These are phyloP conservation scores for Arrhopalites spinosus DNA, from an alignment of 2,888 invertebrate species.

Conservation along the genomic window DNA sequence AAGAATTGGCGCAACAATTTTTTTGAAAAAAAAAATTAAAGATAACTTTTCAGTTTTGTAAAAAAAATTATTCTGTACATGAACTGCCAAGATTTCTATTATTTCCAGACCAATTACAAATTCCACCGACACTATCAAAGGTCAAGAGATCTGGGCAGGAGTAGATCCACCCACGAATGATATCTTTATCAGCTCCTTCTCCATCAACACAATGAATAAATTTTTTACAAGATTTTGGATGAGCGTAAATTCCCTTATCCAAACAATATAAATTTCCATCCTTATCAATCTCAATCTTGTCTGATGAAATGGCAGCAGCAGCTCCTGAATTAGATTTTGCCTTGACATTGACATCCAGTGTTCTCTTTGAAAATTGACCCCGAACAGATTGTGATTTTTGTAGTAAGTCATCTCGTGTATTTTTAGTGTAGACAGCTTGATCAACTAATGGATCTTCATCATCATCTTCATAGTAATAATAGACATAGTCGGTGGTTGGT, in stretches of 20 bases:
- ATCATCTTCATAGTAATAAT: constrained; percentile 60
- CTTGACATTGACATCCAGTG: constrained; percentile 34
- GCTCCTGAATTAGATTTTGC: not conserved
- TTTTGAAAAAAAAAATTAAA: too few relatives aligned
- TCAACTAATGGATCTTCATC: constrained; percentile 69
- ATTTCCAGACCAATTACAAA: constrained; percentile 75
- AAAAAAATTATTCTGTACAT: constrained; percentile 22
- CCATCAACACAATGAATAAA: constrained; percentile 85
- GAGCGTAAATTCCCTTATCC: constrained; percentile 89
- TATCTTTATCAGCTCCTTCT: constrained; percentile 61
- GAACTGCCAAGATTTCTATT: not conserved
- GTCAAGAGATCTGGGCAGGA: constrained; percentile 83
- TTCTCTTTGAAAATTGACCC: constrained; percentile 48
- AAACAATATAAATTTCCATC: constrained; percentile 80
- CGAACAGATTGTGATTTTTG: constrained; percentile 16
- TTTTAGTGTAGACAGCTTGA: not conserved
- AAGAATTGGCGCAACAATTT: too few relatives aligned
- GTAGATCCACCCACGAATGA: constrained; percentile 82
- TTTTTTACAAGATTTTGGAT: constrained; percentile 86
- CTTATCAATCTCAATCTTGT: constrained; percentile 66
- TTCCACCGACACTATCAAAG: constrained; percentile 87
- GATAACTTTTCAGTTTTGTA: too few relatives aligned
- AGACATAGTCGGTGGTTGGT: constrained; percentile 46
- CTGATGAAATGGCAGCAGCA: constrained; percentile 50
- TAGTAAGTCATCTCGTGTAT: constrained; percentile 1